Conservation (phyloP, 2,888 invertebrate genomes). For the Neoscelio sp. region DNA sequence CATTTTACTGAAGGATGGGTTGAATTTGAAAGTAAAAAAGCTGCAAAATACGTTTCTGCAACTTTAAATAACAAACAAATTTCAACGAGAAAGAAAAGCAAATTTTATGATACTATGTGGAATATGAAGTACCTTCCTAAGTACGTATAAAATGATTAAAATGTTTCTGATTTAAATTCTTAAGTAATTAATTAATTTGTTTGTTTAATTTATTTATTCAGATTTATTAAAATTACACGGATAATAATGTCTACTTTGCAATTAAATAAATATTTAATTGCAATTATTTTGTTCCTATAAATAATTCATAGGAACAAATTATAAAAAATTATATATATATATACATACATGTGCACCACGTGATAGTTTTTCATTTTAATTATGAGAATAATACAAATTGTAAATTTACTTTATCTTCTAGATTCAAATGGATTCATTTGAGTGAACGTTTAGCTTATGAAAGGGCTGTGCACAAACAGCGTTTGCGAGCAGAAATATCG, state of each 20-base stretch:
- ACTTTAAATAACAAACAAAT: constrained; percentile 94
- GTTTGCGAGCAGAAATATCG: constrained; percentile 93
- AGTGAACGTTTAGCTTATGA: constrained; percentile 97
- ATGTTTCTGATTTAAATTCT: no score
- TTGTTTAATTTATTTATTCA: constrained; percentile 5
- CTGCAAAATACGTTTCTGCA: constrained; percentile 93
- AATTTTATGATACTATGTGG: constrained; percentile 96
- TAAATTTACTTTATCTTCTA: constrained; percentile 74
- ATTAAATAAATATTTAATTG: constrained; percentile 15
- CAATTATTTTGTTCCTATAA: no score
- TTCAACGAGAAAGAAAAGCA: constrained; percentile 92
- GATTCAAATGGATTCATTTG: constrained; percentile 98
- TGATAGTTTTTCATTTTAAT: no score
- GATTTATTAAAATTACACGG: constrained; percentile 1
- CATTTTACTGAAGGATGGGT: constrained; percentile 97
- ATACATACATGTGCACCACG: no score
- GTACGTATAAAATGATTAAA: constrained; percentile 80
- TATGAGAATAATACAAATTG: no score
- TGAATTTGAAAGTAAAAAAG: constrained; percentile 94
- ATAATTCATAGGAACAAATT: no score
- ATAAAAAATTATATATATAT: not conserved
- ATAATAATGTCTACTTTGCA: not conserved
- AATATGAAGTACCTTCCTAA: constrained; percentile 96
- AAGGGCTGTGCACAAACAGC: constrained; percentile 93
- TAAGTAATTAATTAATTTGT: no score